Conservation (phyloP, 2,888 invertebrate species). For the Hybos culiciformis region DNA sequence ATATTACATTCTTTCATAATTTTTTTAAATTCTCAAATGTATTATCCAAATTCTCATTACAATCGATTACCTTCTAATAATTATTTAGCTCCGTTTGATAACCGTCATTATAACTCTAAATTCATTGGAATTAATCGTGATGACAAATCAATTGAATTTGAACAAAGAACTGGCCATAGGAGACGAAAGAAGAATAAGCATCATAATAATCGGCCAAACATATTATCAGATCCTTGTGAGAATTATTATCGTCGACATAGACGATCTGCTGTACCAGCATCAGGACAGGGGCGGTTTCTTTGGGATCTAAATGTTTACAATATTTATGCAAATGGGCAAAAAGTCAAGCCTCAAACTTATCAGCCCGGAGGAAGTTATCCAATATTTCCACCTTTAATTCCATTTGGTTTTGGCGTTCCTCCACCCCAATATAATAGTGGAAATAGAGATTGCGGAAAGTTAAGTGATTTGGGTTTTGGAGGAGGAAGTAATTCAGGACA, state of each 20-base stretch:
- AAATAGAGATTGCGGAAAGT: neutral
- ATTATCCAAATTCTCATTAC: neutral
- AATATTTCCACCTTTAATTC: neutral
- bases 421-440: neutral
- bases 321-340: slow-evolving; percentile 18
- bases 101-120: too few species aligned
- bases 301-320: slow-evolving; percentile 33
- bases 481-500: neutral
- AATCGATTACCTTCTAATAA: neutral
- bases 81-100: too few species aligned
- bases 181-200: neutral
- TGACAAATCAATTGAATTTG: too few species aligned
- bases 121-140: too few species aligned
- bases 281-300: slow-evolving; percentile 30
- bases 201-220: neutral
- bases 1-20: too few species aligned
- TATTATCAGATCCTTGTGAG: neutral
- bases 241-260: neutral
- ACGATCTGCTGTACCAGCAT: slow-evolving; percentile 5
- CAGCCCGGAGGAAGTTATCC: neutral
- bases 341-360: neutral
- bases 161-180: neutral
- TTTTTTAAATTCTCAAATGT: too few species aligned
- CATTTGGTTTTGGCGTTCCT: neutral
- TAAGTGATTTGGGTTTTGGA: neutral